Evolutionary conservation across 2,113 vertebrate species (phyloP), one percentile per base, ranked within the genome.

Genomic region (Andinoacara biseriatus): DNA sequence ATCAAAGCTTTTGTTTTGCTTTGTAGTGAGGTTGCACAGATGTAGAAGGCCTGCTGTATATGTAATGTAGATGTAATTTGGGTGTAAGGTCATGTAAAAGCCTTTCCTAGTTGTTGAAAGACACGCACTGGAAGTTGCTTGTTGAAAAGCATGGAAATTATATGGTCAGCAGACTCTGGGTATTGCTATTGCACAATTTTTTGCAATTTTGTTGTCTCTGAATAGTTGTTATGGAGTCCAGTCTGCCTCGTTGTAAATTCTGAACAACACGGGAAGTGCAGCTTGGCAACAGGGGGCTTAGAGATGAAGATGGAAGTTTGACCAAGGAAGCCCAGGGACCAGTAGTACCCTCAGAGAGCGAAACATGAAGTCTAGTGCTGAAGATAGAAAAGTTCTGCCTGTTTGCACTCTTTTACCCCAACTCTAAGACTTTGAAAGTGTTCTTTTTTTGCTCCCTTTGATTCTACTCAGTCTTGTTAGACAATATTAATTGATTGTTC

Each of bases 261-360:
- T 72, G 72, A 83, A 87, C 74, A 87, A 82, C 82, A 89, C 52
- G 78, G 81, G 81, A 91, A 87, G 78, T 89, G 87, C 84, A 58
- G 79, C 80, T 54, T 80, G 69, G 89, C 31, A 52, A 22, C 84
- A 56, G 76, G 74, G 82, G 84, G 90, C 81, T 91, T 85, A 86
- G 67, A 67, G 58, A 54, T 49, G 89, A 81, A 81, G 86, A 86
- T 86, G 54, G 58, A 67, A 80, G 52, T 76, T 85, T 79, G 83
- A 67, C 74, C 77, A 88, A 61, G 26, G 40, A 43, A 76, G 43
- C 67, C 33, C 49, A 43, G 57, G 69, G 65, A 69, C 43, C 89
- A 77, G 59, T 78, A 76, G 78, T 58, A 20, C 59, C 61, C 69
- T 81, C 78, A 80, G 86, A 81, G 81, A 82, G 69, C 26, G 22